Base-by-base conservation (phyloP, 2,888 invertebrate species). In the Tenthredo amoena region DNA sequence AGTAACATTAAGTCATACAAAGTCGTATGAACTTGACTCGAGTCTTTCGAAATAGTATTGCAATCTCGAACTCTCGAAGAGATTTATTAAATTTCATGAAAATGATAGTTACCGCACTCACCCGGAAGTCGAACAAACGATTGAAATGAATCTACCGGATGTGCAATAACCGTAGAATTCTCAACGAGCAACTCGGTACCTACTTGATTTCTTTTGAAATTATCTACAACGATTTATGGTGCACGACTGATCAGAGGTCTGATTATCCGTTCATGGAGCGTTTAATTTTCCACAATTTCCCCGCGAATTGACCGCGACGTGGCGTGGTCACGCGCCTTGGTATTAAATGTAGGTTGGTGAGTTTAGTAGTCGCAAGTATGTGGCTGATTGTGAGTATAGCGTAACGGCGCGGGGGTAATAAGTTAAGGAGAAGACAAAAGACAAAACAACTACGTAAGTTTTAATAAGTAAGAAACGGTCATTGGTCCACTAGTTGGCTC, bases 401-500 rank as follows among this genome's bases (percentile, higher is more conserved):
- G 77, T 84, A 85, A 85, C 55, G 50, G 76, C 71, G 79, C 84
- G 84, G 72, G 82, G 86, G 86, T 65, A 83, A 86, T 40, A 85
- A 85, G 87, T 87, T 89, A 90, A 90, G 89, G 89, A 91, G 90
- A 91, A 26, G 91, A 92, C 91, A 91, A 91, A 92, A 92, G 91
- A 88, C 90, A 91, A 91, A 92, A 92, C 91, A 90, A 91, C 91
- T 89, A 90, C 88, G 90, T 88, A 89, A 91, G 89, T 91, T 93
- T 92, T 93, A 93, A 92, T 92, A 91, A 91, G 91, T 86, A 86
- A 87, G 89, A 88, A 87, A 88, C 88, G 89, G 87, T 90, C 92
- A 93, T 93, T 93, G 93, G 93, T 87, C 89, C 90, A 88, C 89
- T 87, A 92, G 92, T 93, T 93, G 92, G 91, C 92, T 91, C 89